Conservation (phyloP, 2,888 invertebrate species). For the Blastobasis adustella region DNA sequence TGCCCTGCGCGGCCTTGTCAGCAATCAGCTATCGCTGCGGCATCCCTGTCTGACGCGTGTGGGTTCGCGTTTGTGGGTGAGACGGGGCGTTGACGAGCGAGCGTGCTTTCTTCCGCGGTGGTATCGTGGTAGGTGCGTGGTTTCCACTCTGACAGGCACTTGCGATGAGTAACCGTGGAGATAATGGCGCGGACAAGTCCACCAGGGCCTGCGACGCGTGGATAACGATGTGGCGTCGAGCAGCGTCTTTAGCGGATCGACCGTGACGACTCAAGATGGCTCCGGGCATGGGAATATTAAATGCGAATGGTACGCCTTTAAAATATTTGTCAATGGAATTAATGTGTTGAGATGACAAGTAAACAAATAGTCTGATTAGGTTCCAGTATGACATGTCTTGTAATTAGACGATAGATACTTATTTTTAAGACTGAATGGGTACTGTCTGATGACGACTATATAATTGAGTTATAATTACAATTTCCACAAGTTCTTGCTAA, state of each 20-base stretch:
- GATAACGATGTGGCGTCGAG: no score
- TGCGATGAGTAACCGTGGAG: conserved; percentile 32
- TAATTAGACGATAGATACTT: no score
- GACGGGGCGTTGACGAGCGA: neutral
- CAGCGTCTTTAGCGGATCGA: no score
- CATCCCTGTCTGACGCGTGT: neutral
- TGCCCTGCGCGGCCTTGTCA: neutral
- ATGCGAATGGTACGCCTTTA: no score
- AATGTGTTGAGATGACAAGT: neutral
- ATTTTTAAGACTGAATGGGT: no score
- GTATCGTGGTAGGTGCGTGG: conserved; percentile 6
- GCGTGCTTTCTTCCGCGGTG: neutral
- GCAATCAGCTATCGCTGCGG: neutral
- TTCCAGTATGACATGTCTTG: no score
- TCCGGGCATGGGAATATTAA: no score
- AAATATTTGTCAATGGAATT: no score
- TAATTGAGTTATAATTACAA: no score
- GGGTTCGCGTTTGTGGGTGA: neutral
- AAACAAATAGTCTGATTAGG: neutral
- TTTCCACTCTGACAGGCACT: conserved; percentile 24
- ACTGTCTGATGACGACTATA: no score
- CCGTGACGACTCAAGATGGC: no score
- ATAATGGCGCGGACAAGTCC: conserved; percentile 18
- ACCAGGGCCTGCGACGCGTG: neutral
- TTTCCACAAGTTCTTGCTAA: no score